Base-by-base conservation (phyloP, 2,797 vertebrate species). In the Alouatta caraya region DNA sequence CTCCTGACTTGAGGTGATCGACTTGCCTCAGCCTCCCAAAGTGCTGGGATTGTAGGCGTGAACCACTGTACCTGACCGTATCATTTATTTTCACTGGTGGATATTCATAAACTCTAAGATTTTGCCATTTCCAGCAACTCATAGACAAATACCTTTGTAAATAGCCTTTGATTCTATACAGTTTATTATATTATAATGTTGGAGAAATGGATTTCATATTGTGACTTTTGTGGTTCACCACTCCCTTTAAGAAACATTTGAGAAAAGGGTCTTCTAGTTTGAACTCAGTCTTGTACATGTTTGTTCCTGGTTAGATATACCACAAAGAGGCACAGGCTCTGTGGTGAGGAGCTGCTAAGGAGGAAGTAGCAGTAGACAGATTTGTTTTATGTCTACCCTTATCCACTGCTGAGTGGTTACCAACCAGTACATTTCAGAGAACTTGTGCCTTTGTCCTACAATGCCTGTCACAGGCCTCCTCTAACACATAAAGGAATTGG, bases 71-170 rank as follows among this genome's bases (percentile, higher is more conserved):
- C 61, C 30, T 17, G 30, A 15, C 61, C 15, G 14, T 85, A 76
- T 88, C 46, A n/a, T 33, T 84, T 76, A 73, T 82, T 76, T 86
- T 50, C n/a, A 78, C 50, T 55, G 39, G 28, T 73, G 30, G 12
- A 8, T 87, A 39, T 81, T 90, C 12, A 39, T 80, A 94, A 83
- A 90, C 82, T 88, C 42, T 90, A 61, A 92, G 33, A 39, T 28
- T 93, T 94, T 87, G 42, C 48, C 95, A 1, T 97, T 96, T 96
- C 76, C 82, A 82, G 89, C 50, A 84, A 87, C 59, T 91, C 52
- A 57, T 50, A 82, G 82, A 90, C 9, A 67, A 59, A 76, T 46
- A 61, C 10, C 52, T 75, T 92, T 88, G 79, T 73, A 86, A 50
- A 88, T 83, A 72, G 21, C 12, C 28, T 78, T 84, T 70, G 78